Conservation (phyloP, 2,888 invertebrate genomes). For the Caenorhabditis japonica region DNA sequence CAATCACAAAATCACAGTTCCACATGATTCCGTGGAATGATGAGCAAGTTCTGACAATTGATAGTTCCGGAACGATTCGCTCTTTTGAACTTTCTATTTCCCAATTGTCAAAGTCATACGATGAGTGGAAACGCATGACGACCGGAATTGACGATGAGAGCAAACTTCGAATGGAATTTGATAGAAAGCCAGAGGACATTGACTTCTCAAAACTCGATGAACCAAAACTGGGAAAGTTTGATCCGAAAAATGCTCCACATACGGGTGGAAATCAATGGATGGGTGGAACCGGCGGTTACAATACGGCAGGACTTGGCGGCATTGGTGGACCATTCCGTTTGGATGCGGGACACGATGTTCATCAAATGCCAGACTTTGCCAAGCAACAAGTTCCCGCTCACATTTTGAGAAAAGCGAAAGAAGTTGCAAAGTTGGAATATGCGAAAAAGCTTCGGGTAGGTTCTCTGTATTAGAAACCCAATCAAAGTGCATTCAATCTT, state of each 20-base stretch:
- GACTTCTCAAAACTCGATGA: slow-evolving; percentile 80
- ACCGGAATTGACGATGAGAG: slow-evolving; percentile 34
- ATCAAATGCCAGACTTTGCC: slow-evolving; percentile 89
- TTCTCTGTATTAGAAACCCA: not conserved
- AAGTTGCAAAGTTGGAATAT: slow-evolving; percentile 86
- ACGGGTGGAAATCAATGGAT: slow-evolving; percentile 98
- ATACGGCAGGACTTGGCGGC: slow-evolving; percentile 95
- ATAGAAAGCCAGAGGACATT: slow-evolving; percentile 57
- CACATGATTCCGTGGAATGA: slow-evolving; percentile 79
- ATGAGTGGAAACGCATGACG: slow-evolving; percentile 67
- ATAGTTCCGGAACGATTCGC: slow-evolving; percentile 79
- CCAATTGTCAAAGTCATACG: slow-evolving; percentile 55
- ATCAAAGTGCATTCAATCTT: not conserved
- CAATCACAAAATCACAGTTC: slow-evolving; percentile 78
- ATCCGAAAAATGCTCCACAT: slow-evolving; percentile 83
- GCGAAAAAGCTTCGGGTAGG: slow-evolving; percentile 70
- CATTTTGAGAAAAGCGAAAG: slow-evolving; percentile 88
- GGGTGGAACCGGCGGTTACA: slow-evolving; percentile 89
- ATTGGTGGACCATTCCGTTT: slow-evolving; percentile 84
- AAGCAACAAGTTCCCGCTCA: slow-evolving; percentile 90
- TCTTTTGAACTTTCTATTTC: slow-evolving; percentile 50
- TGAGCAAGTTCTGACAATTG: slow-evolving; percentile 81
- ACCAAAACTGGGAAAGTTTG: slow-evolving; percentile 90
- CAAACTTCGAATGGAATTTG: slow-evolving; percentile 67
- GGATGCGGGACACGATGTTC: slow-evolving; percentile 92